Conservation (phyloP, 2,797 vertebrate species). For the Typhlichthys eigenmanni region DNA sequence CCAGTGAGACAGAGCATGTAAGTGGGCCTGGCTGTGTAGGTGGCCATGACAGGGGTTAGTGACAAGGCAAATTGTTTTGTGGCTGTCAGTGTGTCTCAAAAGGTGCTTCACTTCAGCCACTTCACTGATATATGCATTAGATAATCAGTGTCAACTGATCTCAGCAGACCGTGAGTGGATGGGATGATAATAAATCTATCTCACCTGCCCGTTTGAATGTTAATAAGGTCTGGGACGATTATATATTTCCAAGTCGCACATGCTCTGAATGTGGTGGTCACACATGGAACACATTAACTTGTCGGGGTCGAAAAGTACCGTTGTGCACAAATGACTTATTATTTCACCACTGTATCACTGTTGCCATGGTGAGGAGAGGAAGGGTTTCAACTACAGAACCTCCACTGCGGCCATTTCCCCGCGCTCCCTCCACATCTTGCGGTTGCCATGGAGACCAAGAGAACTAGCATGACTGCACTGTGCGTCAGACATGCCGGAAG, state of each 20-base stretch:
- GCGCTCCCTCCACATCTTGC: conserved; percentile 67
- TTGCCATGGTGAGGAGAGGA: conserved; percentile 79
- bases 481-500: conserved; percentile 77
- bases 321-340: conserved; percentile 61
- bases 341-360: conserved; percentile 74
- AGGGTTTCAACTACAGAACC: conserved; percentile 69
- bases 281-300: conserved; percentile 62
- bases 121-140: conserved; percentile 23
- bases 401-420: conserved; percentile 72
- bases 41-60: conserved; percentile 44
- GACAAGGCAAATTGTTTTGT: conserved; percentile 51
- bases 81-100: conserved; percentile 49
- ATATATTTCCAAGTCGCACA: conserved; percentile 49
- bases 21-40: conserved; percentile 39
- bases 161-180: conserved; percentile 40
- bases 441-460: conserved; percentile 73
- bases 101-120: conserved; percentile 32
- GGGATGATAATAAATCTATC: conserved; percentile 51
- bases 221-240: neutral
- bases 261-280: conserved; percentile 35
- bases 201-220: conserved; percentile 13
- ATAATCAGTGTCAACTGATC: conserved; percentile 29
- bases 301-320: conserved; percentile 49
- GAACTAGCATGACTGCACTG: conserved; percentile 73
- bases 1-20: conserved; percentile 18